phyloP scores from a whole-genome alignment of 1,140 invertebrate species.

The Drosophila sp. region DNA sequence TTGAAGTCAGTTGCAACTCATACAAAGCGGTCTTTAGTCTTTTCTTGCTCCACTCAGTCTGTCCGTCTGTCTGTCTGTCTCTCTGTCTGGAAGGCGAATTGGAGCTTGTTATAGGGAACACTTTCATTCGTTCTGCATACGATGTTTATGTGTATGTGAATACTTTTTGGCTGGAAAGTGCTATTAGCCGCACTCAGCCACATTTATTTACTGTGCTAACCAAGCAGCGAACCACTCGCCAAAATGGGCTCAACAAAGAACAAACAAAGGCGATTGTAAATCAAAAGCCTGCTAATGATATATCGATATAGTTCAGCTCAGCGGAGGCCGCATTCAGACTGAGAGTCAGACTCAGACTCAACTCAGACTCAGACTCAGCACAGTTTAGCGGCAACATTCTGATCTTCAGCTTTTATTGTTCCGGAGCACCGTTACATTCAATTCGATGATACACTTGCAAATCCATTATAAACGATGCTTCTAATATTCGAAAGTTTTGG shows the following conservation, averaged over 20 bases:
- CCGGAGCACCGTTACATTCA: constrained; percentile 61
- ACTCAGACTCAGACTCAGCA: constrained; percentile 1
- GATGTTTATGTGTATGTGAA: constrained; percentile 3
- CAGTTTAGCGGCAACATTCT: constrained; percentile 53
- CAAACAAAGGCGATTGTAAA: constrained; percentile 74
- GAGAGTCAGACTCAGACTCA: constrained; percentile 9
- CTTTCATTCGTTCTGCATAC: constrained; percentile 78
- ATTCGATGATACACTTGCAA: constrained; percentile 46
- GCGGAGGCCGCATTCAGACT: constrained; percentile 13
- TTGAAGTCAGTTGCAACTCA: constrained; percentile 59
- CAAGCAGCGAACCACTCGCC: constrained; percentile 43
- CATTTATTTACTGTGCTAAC: constrained; percentile 31
- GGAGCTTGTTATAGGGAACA: constrained; percentile 58
- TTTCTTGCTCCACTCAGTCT: constrained; percentile 14
- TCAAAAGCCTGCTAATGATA: constrained; percentile 79
- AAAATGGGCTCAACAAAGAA: constrained; percentile 60
- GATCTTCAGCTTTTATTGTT: constrained; percentile 60
- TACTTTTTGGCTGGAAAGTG: constrained; percentile 56
- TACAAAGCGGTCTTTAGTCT: constrained; percentile 45
- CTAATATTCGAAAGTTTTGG: constrained; percentile 25
- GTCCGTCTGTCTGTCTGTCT: too few relatives aligned
- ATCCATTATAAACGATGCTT: constrained; percentile 29
- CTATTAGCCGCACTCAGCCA: constrained; percentile 48
- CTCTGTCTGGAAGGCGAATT: constrained; percentile 43
- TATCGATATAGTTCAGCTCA: constrained; percentile 65